phyloP scores from a whole-genome alignment of 2,888 invertebrate species.

The Ischnura elegans region DNA sequence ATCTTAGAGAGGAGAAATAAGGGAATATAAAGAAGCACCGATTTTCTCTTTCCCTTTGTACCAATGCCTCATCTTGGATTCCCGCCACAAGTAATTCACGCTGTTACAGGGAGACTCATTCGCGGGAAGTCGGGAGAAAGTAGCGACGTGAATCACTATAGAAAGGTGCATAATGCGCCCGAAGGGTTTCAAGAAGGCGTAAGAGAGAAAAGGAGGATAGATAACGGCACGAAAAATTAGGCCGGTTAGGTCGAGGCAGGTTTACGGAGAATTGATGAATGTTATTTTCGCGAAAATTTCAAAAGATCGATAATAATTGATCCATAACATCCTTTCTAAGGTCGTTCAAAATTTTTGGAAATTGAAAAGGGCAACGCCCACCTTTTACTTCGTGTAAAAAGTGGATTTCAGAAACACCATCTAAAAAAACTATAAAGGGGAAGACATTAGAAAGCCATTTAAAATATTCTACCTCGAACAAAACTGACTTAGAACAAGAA shows the following conservation, averaged over 20 bases:
- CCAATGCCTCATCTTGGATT: background rate
- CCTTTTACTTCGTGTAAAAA: too few species aligned
- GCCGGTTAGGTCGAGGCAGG: background rate
- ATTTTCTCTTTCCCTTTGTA: background rate
- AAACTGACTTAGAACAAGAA: too few species aligned
- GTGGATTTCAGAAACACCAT: too few species aligned
- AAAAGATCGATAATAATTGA: too few species aligned
- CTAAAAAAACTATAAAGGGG: too few species aligned
- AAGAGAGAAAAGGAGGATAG: background rate
- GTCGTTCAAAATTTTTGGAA: too few species aligned
- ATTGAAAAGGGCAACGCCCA: too few species aligned
- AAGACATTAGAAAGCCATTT: too few species aligned
- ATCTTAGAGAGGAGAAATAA: background rate
- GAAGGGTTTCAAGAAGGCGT: background rate
- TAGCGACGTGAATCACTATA: background rate
- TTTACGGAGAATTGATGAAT: too few species aligned
- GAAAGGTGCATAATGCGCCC: background rate
- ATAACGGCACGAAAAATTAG: background rate
- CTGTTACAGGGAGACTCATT: background rate
- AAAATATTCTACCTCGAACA: too few species aligned
- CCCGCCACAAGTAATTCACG: background rate
- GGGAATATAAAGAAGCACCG: background rate
- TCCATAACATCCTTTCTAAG: too few species aligned
- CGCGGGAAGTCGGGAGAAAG: slow-evolving; percentile 7
- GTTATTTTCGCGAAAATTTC: too few species aligned